A percentile compares a stretch with the other conserved stretches of the same genome.
Conservation (phyloP, 2,888 invertebrate species). For the Hecatera dysodea region DNA sequence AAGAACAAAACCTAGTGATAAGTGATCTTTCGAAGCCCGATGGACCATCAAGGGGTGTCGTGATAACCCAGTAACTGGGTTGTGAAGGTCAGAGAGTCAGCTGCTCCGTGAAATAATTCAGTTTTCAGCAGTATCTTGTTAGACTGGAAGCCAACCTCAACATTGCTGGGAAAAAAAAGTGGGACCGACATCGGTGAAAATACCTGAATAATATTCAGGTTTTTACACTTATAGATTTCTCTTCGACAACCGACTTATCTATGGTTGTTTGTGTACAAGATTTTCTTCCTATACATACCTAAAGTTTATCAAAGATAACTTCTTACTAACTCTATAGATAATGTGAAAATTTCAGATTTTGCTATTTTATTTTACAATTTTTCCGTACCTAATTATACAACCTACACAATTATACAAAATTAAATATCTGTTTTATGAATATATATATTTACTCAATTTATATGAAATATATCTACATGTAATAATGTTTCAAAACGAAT, state of each 20-base stretch:
- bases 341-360: not conserved
- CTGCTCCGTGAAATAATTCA: too few relatives aligned
- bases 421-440: slow-evolving; percentile 5
- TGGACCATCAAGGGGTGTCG: not conserved
- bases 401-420: slow-evolving; percentile 18
- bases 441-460: slow-evolving; percentile 7
- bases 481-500: not conserved
- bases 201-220: not conserved
- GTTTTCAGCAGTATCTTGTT: not conserved
- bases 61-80: not conserved
- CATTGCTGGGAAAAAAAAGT: not conserved
- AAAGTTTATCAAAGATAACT: slow-evolving; percentile 22
- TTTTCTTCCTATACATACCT: slow-evolving; percentile 11
- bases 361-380: not conserved
- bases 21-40: not conserved
- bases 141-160: too few relatives aligned
- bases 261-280: slow-evolving; percentile 15
- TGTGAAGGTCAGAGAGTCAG: not conserved
- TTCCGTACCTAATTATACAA: slow-evolving; percentile 1
- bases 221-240: slow-evolving; percentile 10
- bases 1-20: not conserved
- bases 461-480: not conserved
- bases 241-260: slow-evolving; percentile 17
- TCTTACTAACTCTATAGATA: not conserved
- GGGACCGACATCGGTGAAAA: too few relatives aligned